Evolutionary conservation across 1,140 invertebrate genomes (phyloP), one percentile per base, ranked within the genome.

Genomic region (Drosophila bocqueti): DNA sequence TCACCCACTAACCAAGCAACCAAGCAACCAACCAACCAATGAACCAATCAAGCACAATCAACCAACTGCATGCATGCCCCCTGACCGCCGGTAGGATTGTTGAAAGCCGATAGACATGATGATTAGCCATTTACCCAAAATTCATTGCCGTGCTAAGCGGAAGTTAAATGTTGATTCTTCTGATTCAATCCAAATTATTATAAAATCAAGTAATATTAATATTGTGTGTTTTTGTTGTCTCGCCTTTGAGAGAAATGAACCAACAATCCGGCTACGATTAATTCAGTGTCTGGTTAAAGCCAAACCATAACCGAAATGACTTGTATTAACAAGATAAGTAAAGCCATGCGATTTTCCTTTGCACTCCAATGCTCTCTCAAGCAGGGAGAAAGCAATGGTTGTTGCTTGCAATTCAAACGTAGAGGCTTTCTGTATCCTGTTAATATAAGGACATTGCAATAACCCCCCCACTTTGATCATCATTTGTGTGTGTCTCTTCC

Each of bases 81-180:
- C 31, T 68, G 67, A 71, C 67, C 64, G 67, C 64, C 67, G 67
- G 67, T 71, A 60, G 63, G 63, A 76, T 67, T 77, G 72, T 77
- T 76, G 72, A 67, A 60, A 54, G 54, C 34, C 42, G 16, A 11
- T 67, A 47, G 62, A 9, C 16, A 31, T 10, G 24, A 31, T 10
- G 24, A 50, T 31, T 38, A 52, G 34, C 21, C 16, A 6, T 29
- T 50, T 49, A 49, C 24, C 18, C 24, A 24, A 52, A 68, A 62
- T 62, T 67, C 45, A 16, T 11, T 64, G 38, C 26, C 38, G 16
- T 49, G 8, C 1, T 0, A 45, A 45, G 2, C 43, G 43, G 2
- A 11, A 2, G 4, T 7, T 46, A 7, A 24, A 46, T 46, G 45
- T 47, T 49, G 15, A 49, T 49, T 49, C 24, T 49, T 49, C 24